These are phyloP conservation scores for Oncorhynchus keta DNA, from an alignment of 2,113 vertebrate genomes.

Conservation along the genomic window DNA sequence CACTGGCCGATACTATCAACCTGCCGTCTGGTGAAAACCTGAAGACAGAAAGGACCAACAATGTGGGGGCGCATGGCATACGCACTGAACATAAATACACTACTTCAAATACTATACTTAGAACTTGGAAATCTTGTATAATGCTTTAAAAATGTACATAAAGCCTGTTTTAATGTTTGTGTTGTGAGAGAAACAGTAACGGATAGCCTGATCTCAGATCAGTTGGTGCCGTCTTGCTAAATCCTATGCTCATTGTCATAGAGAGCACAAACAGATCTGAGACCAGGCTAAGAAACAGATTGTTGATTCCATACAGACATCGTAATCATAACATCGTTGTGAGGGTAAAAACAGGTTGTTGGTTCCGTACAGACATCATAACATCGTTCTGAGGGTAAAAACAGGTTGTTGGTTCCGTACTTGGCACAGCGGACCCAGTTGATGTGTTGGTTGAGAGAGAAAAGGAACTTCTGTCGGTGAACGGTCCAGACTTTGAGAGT, in stretches of 20 bases:
- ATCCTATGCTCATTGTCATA: no score
- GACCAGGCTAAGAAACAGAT: no score
- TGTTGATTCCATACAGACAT: no score
- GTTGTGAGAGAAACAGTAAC: no score
- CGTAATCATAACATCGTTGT: no score
- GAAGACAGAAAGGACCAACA: slow-evolving; percentile 15
- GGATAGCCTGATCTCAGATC: no score
- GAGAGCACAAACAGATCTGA: no score
- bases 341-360: neutral
- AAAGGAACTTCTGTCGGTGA: slow-evolving; percentile 94
- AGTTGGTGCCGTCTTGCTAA: no score
- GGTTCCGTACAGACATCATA: slow-evolving; percentile 68
- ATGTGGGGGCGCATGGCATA: neutral
- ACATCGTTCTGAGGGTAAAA: no score
- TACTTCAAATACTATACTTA: neutral
- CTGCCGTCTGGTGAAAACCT: slow-evolving; percentile 95
- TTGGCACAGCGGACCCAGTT: slow-evolving; percentile 98
- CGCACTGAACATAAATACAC: neutral
- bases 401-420: slow-evolving; percentile 64
- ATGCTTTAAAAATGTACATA: neutral
- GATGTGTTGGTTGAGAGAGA: slow-evolving; percentile 91
- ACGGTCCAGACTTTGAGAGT: slow-evolving; percentile 93
- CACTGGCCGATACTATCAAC: slow-evolving; percentile 90
- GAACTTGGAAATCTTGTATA: no score
- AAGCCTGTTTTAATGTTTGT: no score